phyloP scores from a whole-genome alignment of 2,797 vertebrate genomes.

The Anas bernieri region DNA sequence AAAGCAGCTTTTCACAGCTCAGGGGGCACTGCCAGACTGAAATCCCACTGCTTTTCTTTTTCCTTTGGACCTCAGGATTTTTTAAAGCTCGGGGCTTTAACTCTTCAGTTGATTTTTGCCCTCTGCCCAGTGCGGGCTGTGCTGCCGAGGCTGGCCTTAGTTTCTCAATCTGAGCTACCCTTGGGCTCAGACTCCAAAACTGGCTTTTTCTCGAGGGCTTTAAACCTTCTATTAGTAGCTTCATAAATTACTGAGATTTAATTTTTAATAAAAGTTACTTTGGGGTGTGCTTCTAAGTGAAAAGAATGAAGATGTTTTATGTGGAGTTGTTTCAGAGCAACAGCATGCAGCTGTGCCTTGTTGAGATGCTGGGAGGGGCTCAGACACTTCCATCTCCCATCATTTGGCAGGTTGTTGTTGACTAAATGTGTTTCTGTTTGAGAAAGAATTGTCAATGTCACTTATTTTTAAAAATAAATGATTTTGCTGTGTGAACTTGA shows the following conservation, averaged over 20 bases:
- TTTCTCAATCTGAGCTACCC: neutral
- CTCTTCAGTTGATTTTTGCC: neutral
- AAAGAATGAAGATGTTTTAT: neutral
- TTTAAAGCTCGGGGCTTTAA: neutral
- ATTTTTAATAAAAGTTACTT: neutral
- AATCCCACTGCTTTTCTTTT: neutral
- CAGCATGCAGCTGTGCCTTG: neutral
- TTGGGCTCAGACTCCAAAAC: neutral
- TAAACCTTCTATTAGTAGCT: neutral
- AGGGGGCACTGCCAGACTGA: slow-evolving; percentile 7
- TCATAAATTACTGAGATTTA: neutral
- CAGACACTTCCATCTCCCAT: neutral
- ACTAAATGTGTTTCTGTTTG: slow-evolving; percentile 11
- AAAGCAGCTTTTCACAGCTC: slow-evolving; percentile 54
- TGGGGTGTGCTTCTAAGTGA: neutral
- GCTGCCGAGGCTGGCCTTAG: neutral
- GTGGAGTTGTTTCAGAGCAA: neutral
- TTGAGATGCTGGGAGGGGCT: neutral
- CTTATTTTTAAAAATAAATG: slow-evolving; percentile 72
- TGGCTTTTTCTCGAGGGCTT: neutral
- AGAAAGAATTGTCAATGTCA: slow-evolving; percentile 26
- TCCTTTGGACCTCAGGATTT: neutral
- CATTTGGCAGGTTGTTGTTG: neutral
- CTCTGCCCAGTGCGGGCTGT: neutral
- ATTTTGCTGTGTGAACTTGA: slow-evolving; percentile 32